phyloP scores from a whole-genome alignment of 2,113 vertebrate genomes.

The Scolopax mira region DNA sequence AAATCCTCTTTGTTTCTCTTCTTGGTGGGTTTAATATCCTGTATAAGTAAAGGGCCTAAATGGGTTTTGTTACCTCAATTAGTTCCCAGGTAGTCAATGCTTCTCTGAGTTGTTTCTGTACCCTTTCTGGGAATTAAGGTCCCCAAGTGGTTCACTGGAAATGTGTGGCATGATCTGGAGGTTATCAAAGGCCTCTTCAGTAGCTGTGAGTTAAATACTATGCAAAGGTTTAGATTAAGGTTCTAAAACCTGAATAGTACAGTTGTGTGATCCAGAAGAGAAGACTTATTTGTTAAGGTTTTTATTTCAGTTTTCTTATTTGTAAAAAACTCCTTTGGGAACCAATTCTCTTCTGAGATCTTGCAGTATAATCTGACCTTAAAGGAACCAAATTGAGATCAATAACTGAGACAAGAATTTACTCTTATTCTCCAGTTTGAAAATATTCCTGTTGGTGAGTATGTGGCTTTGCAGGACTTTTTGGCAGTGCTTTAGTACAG shows the following conservation, averaged over 20 bases:
- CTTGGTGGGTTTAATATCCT: not conserved
- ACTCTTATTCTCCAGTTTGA: not conserved
- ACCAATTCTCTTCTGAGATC: not conserved
- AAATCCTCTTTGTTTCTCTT: conserved; percentile 6
- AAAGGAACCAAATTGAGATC: not conserved
- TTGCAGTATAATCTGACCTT: not conserved
- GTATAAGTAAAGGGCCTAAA: not conserved
- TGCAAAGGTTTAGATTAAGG: not conserved
- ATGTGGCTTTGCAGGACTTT: not conserved
- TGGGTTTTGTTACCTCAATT: not conserved
- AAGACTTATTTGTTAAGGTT: not conserved
- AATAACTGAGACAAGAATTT: not conserved
- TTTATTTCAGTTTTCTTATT: not conserved
- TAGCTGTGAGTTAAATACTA: not conserved
- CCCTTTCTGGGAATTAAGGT: not conserved
- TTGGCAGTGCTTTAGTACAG: not conserved
- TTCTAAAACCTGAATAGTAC: not conserved
- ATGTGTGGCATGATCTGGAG: not conserved
- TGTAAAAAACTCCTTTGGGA: not conserved
- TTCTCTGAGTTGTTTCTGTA: not conserved
- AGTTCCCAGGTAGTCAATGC: not conserved
- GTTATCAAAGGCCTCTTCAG: not conserved
- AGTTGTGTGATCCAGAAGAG: not conserved
- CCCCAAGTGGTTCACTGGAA: not conserved
- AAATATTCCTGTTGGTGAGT: not conserved